Base-by-base conservation (phyloP, 2,888 invertebrate genomes). In the Acronicta aceris region DNA sequence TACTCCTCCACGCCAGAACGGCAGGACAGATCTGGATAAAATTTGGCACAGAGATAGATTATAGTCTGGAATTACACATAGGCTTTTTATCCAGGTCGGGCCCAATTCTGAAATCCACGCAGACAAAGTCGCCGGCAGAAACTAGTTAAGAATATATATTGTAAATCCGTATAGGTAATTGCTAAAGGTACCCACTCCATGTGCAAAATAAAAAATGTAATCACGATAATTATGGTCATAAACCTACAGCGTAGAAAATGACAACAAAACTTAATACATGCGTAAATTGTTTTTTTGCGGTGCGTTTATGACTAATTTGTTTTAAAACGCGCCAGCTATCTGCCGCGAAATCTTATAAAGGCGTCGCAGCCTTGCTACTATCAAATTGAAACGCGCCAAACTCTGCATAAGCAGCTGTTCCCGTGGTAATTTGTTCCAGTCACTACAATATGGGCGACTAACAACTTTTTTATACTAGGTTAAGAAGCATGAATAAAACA, bases 401-500 rank as follows among this genome's bases (percentile, higher is more conserved):
- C 25, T 42, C 47, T 17, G 30, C 59, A 56, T 51, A 63, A 54
- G 57, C 45, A 61, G 15, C 45, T 47, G 21, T 17, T 25, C 43
- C 43, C 21, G 45, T 25, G 47, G 62, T 47, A 65, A 75, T 73
- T 75, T 64, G 67, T 74, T 21, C 21, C 49, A 58, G 52, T 49
- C 36, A 53, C 55, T 46, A 63, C 51, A 65, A 61, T 46, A 67
- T 59, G 36, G 53, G 56, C 41, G 16, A 16, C 58, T 52, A 57
- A 69, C 59, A 52, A 56, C 58, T 47, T 67, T 65, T 70, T 77
- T 68, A 65, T 71, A 65, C 58, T 54, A 64, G 52, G 40, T 59
- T 65, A 59, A 70, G 41, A 53, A 15, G 7, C 53, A 71, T 71
- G 71, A 73, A 77, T 77, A 75, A 73, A 60, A 73, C 65, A 73